phyloP scores from a whole-genome alignment of 1,140 invertebrate species.

The Andricus grossulariae region DNA sequence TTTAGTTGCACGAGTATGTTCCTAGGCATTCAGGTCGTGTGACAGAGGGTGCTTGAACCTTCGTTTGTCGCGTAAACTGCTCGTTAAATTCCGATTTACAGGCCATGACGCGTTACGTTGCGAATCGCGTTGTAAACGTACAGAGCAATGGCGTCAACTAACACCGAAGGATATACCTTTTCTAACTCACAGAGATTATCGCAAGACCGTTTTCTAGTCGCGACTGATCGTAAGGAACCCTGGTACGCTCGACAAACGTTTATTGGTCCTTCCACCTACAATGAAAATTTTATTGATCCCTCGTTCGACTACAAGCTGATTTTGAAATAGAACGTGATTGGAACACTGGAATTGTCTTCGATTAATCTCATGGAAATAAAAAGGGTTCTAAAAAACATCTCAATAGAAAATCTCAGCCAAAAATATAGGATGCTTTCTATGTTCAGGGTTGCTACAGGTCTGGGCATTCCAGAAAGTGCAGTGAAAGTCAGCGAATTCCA shows the following conservation, averaged over 20 bases:
- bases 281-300: neutral
- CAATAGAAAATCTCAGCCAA: no score
- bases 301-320: neutral
- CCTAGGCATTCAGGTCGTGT: neutral
- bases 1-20: neutral
- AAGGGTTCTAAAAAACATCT: no score
- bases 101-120: neutral
- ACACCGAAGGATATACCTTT: neutral
- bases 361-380: no score
- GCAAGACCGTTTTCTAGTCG: neutral
- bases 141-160: neutral
- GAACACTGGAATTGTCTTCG: no score
- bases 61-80: constrained; percentile 9
- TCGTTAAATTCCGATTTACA: constrained; percentile 14
- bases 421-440: no score
- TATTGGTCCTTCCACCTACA: constrained; percentile 26
- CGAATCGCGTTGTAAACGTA: neutral
- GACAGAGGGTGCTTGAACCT: constrained; percentile 21
- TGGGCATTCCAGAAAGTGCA: no score
- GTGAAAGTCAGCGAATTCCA: no score
- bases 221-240: neutral
- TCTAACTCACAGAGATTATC: neutral
- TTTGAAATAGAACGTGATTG: neutral
- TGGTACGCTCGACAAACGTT: constrained; percentile 14
- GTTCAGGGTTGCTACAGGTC: no score